phyloP scores from a whole-genome alignment of 1,140 invertebrate species.

The Trichonephila clavata region DNA sequence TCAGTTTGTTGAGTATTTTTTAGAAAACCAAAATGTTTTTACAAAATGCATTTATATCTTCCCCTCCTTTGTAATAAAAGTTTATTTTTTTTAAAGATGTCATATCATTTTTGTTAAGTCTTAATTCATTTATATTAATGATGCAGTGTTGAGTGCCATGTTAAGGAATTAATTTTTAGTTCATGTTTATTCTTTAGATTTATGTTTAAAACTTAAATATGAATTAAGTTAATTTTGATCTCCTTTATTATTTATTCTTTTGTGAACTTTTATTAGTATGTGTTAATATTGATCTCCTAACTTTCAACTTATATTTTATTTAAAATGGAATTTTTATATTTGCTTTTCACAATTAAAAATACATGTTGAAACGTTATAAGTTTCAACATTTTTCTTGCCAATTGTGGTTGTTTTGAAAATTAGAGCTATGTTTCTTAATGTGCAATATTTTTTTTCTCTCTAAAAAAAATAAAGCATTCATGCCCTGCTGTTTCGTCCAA shows the following conservation, averaged over 20 bases:
- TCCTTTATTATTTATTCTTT: neutral
- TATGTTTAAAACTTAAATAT: neutral
- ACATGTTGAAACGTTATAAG: neutral
- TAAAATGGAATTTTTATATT: neutral
- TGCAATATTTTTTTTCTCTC: conserved; percentile 59
- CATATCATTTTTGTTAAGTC: conserved; percentile 11
- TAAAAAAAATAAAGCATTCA: conserved; percentile 57
- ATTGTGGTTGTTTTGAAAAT: conserved; percentile 21
- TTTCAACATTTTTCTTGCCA: neutral
- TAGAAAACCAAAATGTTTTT: neutral
- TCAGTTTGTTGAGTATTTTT: neutral
- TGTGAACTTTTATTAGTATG: neutral
- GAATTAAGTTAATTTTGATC: neutral
- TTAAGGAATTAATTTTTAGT: neutral
- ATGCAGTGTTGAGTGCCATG: conserved; percentile 39
- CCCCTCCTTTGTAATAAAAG: neutral
- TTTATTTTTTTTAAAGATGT: neutral
- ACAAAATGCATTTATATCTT: conserved; percentile 5
- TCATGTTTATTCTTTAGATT: too few relatives aligned
- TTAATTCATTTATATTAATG: neutral
- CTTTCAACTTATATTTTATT: neutral
- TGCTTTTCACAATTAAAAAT: neutral
- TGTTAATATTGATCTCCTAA: neutral
- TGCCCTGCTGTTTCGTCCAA: conserved; percentile 73
- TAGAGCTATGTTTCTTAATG: conserved; percentile 43